These are phyloP conservation scores for Muricea muricata DNA, from an alignment of 92 coral and sea anemone genomes.

Conservation along the genomic window DNA sequence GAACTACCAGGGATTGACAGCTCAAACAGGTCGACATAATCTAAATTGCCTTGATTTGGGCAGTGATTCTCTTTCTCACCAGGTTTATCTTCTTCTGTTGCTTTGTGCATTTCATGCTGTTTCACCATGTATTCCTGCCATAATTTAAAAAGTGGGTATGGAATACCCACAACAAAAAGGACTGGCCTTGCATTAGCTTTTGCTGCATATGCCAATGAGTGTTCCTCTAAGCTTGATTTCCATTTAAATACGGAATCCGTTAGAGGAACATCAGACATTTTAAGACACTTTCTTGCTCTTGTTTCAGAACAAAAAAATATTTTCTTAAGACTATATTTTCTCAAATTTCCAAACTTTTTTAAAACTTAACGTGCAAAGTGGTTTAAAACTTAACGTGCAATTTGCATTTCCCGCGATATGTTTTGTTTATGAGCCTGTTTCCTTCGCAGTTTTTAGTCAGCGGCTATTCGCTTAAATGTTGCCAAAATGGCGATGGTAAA, in stretches of 20 bases:
- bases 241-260: conserved; percentile 52
- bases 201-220: conserved; percentile 69
- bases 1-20: conserved; percentile 64
- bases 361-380: background rate
- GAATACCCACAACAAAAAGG: conserved; percentile 65
- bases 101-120: conserved; percentile 8
- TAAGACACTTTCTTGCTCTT: background rate
- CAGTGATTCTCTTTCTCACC: background rate
- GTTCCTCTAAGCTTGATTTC: conserved; percentile 61
- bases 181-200: conserved; percentile 64
- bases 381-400: background rate
- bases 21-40: conserved; percentile 60
- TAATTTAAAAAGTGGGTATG: conserved; percentile 66
- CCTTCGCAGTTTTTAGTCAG: conserved; percentile 10
- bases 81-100: background rate
- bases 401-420: conserved; percentile 12
- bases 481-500: background rate
- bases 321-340: background rate
- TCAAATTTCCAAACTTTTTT: background rate
- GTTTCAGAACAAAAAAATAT: background rate
- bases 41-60: conserved; percentile 15
- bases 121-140: conserved; percentile 62
- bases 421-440: conserved; percentile 5
- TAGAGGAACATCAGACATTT: conserved; percentile 61
- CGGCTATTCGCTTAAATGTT: background rate